Conservation (phyloP, 2,113 vertebrate genomes). For the Microcebus tavaratra region DNA sequence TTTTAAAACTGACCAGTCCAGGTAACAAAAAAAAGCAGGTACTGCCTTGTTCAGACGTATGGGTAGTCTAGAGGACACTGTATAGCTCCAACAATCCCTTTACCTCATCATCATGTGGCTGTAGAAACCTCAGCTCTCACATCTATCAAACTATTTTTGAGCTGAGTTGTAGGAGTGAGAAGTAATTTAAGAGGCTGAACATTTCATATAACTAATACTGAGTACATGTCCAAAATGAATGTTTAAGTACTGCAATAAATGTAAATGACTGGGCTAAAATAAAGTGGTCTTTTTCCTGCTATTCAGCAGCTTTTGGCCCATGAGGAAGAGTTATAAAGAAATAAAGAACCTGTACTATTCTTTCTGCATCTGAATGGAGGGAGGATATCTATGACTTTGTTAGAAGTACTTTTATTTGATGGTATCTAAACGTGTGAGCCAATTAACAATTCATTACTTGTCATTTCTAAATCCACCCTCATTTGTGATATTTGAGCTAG, state of each 20-base stretch:
- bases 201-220: background rate
- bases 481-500: background rate
- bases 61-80: background rate
- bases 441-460: background rate
- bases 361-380: background rate
- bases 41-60: background rate
- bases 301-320: background rate
- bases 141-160: background rate
- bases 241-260: background rate
- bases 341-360: background rate
- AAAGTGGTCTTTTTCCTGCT: background rate
- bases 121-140: background rate
- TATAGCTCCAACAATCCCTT: background rate
- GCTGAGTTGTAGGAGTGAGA: background rate
- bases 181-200: background rate
- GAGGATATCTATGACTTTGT: background rate
- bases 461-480: background rate
- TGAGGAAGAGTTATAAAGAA: background rate
- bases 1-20: background rate
- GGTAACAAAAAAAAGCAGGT: background rate
- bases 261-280: background rate
- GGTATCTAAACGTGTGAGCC: background rate
- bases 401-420: background rate
- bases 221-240: background rate
- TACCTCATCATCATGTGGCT: background rate